These are phyloP conservation scores for Plecotus auritus DNA, from an alignment of 2,113 vertebrate genomes.

Conservation along the genomic window DNA sequence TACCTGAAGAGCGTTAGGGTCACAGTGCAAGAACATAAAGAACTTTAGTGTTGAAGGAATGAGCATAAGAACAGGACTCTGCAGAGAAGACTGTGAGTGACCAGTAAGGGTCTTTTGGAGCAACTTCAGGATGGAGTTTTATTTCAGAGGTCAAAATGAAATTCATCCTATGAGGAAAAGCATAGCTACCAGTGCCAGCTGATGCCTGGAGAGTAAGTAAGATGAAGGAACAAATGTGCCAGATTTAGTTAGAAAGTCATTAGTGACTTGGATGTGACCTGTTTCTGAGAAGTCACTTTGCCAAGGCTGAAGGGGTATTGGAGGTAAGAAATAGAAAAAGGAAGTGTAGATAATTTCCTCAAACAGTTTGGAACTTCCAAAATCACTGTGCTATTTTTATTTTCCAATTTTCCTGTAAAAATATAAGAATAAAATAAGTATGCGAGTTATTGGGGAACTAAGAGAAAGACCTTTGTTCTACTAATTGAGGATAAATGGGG, in stretches of 20 bases:
- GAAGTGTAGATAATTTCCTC: not conserved
- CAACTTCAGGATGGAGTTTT: not conserved
- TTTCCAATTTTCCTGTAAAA: not conserved
- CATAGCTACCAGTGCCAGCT: not conserved
- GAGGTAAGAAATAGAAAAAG: not conserved
- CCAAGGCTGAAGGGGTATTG: not conserved
- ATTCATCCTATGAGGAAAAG: not conserved
- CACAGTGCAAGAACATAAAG: not conserved
- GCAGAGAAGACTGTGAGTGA: not conserved
- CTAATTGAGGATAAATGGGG: not conserved
- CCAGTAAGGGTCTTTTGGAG: not conserved
- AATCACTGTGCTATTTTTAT: not conserved
- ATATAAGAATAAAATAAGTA: not conserved
- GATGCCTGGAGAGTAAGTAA: not conserved
- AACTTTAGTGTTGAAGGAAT: not conserved
- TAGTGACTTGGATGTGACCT: not conserved
- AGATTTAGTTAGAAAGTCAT: not conserved
- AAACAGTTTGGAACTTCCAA: not conserved
- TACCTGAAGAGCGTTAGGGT: fast-evolving
- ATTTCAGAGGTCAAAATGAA: not conserved
- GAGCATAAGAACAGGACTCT: not conserved
- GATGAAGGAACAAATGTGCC: not conserved
- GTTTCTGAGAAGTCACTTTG: not conserved
- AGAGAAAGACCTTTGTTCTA: not conserved
- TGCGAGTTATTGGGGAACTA: not conserved